Base-by-base conservation (phyloP, 2,113 vertebrate species). In the Gymnarchus niloticus region DNA sequence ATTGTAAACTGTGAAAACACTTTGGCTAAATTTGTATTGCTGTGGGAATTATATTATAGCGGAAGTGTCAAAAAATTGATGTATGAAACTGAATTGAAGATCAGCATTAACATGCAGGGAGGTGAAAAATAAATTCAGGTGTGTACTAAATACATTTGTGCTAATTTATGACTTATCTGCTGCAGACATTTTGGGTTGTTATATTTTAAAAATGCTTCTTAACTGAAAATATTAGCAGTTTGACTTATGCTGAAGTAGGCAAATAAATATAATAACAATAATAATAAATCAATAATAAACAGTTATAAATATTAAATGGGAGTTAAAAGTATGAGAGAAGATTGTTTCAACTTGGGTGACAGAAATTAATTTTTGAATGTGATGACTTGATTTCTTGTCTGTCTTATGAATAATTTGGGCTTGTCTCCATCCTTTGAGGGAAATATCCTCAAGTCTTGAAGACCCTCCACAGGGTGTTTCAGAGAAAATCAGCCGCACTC, bases 1-100 rank as follows among this genome's bases (percentile, higher is more conserved):
- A 33, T 73, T 73, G 65, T 73, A 73, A 73, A 73, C 65, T 73
- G 65, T 41, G 41, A 73, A 73, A 73, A 73, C 65, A 73, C 65
- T 73, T 33, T 33, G 19, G 65, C 12, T 17, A 73, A 73, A 73
- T 73, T 17, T 73, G 65, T 73, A 28, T 73, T 73, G 41, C 28
- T 17, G 65, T 37, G 65, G 65, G 28, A 73, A 73, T 73, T 37
- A 73, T 41, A 73, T 73, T 41, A 73, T 41, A 73, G 28, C 41
- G 33, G 33, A 73, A 73, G 65, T 41, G 61, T 12, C 14, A 6
- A 33, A 33, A 33, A 33, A 80, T 6, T 49, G 77, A 2, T 44
- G 19, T 81, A 51, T 48, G 9, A 49, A 25, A n/a, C 77, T 51
- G n/a, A 25, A 21, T n/a, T 41, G n/a, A 82, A 82, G 25, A 82